Base-by-base conservation (phyloP, 1,140 invertebrate genomes). In the Paracyclopina nana region DNA sequence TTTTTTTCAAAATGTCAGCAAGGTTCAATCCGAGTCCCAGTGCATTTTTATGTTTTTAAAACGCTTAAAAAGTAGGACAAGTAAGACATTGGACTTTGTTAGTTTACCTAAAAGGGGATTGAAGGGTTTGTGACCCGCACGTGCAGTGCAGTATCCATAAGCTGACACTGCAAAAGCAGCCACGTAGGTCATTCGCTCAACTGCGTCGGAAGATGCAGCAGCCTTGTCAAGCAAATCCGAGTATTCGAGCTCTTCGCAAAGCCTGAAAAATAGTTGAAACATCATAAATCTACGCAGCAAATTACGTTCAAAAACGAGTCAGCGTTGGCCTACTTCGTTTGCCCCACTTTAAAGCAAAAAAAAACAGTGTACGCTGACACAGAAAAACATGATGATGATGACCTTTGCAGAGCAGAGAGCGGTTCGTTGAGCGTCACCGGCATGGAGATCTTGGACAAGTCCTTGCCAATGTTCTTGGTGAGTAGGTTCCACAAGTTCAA, bases 161-260 rank as follows among this genome's bases (percentile, higher is more conserved):
- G 76, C 72, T 22, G 79, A 80, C 0, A 87, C 79, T 8, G 82
- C 82, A 69, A 86, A 87, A 9, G 82, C 82, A 4, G 78, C 76
- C 2, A 85, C 68, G 53, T 78, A 72, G 1, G 78, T 73, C 73
- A 83, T 76, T 50, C 80, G 66, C 57, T 83, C 77, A 44, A 74
- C 68, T 0, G 74, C 71, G 59, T 76, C 73, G 6, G 70, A 62
- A 29, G 72, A 63, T 34, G 70, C 67, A 5, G 73, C 68, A 4
- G 82, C 82, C 58, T 75, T 71, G 59, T 83, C 78, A 25, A 88
- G 64, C 11, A 88, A 66, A 59, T 81, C 76, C 26, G 73, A 76
- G 63, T 87, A 87, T 61, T 86, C 82, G 46, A 86, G 65, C 63
- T 86, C 80, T 65, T 88, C 84, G 62, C 80, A 79, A 28, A 87